These are phyloP conservation scores for Rhinella marina DNA, from an alignment of 2,797 vertebrate species.

Conservation along the genomic window DNA sequence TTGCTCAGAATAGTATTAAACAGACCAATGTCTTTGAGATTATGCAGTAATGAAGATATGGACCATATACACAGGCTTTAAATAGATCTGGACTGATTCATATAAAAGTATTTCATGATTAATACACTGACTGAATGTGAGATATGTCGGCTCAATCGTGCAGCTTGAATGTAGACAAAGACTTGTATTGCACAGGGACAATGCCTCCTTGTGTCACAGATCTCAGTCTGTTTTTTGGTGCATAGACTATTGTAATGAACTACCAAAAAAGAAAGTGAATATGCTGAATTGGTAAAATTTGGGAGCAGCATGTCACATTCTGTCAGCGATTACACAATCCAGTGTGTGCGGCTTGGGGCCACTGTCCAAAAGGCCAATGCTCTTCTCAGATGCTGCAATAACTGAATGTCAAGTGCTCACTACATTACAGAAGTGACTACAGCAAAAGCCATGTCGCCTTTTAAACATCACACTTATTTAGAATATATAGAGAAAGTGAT, in stretches of 20 bases:
- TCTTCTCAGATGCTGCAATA: constrained; percentile 45
- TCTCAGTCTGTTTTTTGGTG: constrained; percentile 5
- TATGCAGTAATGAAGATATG: no score
- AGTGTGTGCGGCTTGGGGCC: constrained; percentile 35
- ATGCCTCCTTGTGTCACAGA: constrained; percentile 23
- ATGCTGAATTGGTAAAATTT: constrained; percentile 36
- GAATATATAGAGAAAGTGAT: background rate
- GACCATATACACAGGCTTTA: no score
- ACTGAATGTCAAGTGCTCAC: constrained; percentile 51
- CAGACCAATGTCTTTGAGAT: no score
- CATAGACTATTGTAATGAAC: constrained; percentile 1
- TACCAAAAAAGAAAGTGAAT: constrained; percentile 41
- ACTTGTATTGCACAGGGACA: constrained; percentile 1
- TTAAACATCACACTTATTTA: background rate
- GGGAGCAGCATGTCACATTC: constrained; percentile 5
- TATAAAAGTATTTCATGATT: no score
- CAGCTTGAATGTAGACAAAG: constrained; percentile 3
- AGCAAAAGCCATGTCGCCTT: background rate
- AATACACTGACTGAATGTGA: no score
- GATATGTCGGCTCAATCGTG: background rate
- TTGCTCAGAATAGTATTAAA: no score
- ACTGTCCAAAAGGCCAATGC: constrained; percentile 58
- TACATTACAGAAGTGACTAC: constrained; percentile 39
- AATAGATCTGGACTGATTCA: no score
- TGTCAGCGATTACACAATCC: constrained; percentile 41